A percentile compares a stretch with the other conserved stretches of the same genome.
Conservation (phyloP, 2,113 vertebrate genomes). For the Orientallactaga bullata region DNA sequence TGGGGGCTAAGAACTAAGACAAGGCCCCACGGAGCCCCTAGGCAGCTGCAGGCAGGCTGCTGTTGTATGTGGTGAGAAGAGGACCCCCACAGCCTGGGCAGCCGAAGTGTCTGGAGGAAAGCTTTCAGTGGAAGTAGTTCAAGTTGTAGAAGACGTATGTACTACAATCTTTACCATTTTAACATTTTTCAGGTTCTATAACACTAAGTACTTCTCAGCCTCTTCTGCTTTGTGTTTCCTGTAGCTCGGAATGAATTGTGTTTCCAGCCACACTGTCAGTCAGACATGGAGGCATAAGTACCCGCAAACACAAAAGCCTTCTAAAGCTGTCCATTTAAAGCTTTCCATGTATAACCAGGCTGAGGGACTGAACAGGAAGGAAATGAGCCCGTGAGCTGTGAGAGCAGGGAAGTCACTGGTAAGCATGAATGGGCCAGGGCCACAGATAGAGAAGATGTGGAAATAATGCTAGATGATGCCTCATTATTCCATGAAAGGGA, state of each 20-base stretch:
- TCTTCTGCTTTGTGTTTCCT: background rate
- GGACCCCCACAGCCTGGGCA: background rate
- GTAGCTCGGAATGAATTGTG: background rate
- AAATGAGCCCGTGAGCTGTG: accelerated
- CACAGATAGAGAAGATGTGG: no score
- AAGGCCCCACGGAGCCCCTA: accelerated
- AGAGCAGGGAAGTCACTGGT: background rate
- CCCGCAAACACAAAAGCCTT: no score
- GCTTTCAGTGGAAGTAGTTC: background rate
- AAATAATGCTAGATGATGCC: background rate
- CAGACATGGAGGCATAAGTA: accelerated
- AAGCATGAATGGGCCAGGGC: no score
- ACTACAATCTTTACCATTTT: background rate
- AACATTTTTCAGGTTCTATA: background rate
- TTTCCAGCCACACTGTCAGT: background rate
- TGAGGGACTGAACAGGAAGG: background rate
- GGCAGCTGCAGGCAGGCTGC: background rate
- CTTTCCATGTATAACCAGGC: background rate
- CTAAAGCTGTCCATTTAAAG: no score
- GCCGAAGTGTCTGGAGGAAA: background rate
- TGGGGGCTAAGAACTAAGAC: accelerated
- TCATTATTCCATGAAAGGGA: background rate
- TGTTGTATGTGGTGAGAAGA: background rate
- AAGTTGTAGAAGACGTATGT: background rate
- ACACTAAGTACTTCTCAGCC: background rate